Conservation (phyloP, 2,113 vertebrate species). For the Hemibates koningsi region DNA sequence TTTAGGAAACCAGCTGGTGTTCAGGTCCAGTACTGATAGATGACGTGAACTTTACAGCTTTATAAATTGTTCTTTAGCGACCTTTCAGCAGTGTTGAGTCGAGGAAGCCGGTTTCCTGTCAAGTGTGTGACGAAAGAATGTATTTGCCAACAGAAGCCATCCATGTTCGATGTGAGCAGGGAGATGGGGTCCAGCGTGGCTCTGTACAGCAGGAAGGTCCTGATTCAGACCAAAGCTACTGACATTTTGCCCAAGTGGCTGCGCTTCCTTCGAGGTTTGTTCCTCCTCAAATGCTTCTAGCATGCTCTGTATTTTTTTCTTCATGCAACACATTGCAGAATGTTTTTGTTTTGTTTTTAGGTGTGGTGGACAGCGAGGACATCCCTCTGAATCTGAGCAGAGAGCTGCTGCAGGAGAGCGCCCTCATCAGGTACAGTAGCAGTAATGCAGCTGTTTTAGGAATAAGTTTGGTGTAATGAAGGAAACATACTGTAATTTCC, state of each 20-base stretch:
- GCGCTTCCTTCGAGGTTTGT: constrained; percentile 86
- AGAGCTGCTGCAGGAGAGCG: constrained; percentile 93
- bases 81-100: not conserved
- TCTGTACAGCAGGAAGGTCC: constrained; percentile 91
- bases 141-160: constrained; percentile 79
- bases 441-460: not conserved
- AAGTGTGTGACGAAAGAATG: not conserved
- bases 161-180: constrained; percentile 94
- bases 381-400: constrained; percentile 96
- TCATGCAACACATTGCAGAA: not conserved
- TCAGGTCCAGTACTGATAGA: not conserved
- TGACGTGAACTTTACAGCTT: not conserved
- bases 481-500: not conserved
- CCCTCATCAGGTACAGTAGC: constrained; percentile 82
- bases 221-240: constrained; percentile 91
- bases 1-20: not conserved
- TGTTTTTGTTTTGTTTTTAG: constrained; percentile 52
- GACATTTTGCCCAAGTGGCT: constrained; percentile 96
- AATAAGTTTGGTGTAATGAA: not conserved
- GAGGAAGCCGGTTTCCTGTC: not conserved
- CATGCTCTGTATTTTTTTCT: not conserved
- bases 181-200: constrained; percentile 88
- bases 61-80: not conserved
- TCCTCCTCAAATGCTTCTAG: not conserved
- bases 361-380: constrained; percentile 98